Percentiles rank a stretch among this genome's conserved stretches.
These are phyloP conservation scores for Pedetes capensis DNA, from an alignment of 2,113 vertebrate genomes.

Conservation along the genomic window DNA sequence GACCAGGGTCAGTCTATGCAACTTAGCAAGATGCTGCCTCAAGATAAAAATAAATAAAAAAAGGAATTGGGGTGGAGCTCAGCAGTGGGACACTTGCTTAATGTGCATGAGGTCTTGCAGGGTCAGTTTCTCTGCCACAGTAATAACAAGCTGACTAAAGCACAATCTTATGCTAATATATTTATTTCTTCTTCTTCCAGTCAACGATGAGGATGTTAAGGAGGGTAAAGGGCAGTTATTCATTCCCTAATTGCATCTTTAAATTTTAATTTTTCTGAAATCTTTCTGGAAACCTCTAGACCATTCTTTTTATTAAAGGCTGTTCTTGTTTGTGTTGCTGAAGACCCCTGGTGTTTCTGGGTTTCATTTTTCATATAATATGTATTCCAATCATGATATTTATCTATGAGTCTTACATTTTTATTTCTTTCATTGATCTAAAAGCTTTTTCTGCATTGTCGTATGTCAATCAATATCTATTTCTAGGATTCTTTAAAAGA, in stretches of 20 bases:
- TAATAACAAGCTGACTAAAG: background rate
- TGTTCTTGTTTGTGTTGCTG: background rate
- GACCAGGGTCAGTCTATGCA: no score
- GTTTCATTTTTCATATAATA: conserved; percentile 20
- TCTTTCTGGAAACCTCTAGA: background rate
- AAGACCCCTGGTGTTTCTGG: background rate
- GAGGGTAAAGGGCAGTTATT: background rate
- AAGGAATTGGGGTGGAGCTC: no score
- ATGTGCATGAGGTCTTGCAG: no score
- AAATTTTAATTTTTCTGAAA: conserved; percentile 16
- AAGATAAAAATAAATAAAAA: no score
- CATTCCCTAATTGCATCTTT: background rate
- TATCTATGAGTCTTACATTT: background rate
- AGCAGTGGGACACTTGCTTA: no score
- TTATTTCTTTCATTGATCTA: conserved; percentile 37
- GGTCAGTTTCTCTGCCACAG: no score
- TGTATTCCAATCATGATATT: background rate
- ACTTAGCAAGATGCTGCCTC: no score
- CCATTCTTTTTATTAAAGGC: background rate
- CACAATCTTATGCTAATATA: background rate
- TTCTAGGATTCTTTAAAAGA: conserved; percentile 36
- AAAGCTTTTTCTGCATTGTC: conserved; percentile 24
- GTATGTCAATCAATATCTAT: conserved; percentile 20
- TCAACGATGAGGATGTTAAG: background rate
- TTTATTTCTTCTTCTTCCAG: background rate